Conservation (phyloP, 2,888 invertebrate species). For the Autographa pulchrina region DNA sequence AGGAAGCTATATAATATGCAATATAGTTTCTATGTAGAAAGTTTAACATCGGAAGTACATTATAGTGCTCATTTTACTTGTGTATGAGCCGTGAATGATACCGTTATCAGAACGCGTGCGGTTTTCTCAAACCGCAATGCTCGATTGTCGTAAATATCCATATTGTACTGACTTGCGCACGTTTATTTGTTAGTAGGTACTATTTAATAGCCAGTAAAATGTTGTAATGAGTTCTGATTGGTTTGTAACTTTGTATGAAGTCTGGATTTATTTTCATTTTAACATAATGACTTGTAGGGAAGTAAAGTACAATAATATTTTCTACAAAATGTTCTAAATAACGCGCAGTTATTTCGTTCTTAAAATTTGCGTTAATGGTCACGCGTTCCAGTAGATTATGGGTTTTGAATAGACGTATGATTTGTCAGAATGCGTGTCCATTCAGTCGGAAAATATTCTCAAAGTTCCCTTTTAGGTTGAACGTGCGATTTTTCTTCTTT, state of each 20-base stretch:
- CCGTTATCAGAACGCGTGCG: conserved; percentile 28
- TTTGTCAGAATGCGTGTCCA: too few relatives aligned
- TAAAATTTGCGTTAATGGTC: too few relatives aligned
- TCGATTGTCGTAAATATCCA: conserved; percentile 37
- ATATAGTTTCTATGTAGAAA: conserved; percentile 46
- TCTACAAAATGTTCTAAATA: too few relatives aligned
- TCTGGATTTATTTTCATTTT: background rate
- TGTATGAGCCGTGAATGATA: conserved; percentile 48
- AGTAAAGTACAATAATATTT: background rate
- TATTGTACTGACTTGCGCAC: conserved; percentile 13
- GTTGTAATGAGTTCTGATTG: conserved; percentile 6
- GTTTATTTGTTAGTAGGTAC: background rate
- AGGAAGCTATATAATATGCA: background rate
- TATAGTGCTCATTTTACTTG: conserved; percentile 47
- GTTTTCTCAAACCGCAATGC: conserved; percentile 41
- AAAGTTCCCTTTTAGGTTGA: too few relatives aligned
- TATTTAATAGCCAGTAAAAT: conserved; percentile 7
- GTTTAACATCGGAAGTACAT: conserved; percentile 48
- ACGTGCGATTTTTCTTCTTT: too few relatives aligned
- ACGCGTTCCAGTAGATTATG: too few relatives aligned
- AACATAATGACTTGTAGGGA: background rate
- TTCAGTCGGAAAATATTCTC: too few relatives aligned
- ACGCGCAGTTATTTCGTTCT: too few relatives aligned
- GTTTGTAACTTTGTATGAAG: background rate
- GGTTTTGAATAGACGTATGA: too few relatives aligned